Evolutionary conservation across 2,113 vertebrate species (phyloP).

Genomic region (Corvus hawaiiensis): DNA sequence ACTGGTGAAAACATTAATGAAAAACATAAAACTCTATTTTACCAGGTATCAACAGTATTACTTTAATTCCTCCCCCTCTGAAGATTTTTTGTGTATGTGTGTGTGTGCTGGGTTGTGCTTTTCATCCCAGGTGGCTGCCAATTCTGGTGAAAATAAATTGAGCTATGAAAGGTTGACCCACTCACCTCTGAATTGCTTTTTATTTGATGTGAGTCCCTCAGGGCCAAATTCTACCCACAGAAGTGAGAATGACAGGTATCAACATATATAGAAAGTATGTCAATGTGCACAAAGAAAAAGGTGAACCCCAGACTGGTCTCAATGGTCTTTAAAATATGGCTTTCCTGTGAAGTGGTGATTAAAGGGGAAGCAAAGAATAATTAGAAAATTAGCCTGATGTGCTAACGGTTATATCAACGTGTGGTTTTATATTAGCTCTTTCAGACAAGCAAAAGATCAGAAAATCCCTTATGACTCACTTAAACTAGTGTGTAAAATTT

Average conservation of each 20-base stretch:
- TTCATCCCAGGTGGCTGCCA: constrained; percentile 29
- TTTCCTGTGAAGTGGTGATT: neutral
- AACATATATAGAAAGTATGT: neutral
- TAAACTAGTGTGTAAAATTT: neutral
- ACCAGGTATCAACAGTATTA: neutral
- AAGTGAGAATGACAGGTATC: constrained; percentile 28
- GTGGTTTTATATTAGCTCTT: neutral
- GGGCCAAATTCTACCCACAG: neutral
- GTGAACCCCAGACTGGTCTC: neutral
- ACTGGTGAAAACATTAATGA: constrained; percentile 7
- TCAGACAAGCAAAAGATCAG: neutral
- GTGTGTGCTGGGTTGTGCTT: neutral
- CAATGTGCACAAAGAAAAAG: neutral
- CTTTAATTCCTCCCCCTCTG: neutral
- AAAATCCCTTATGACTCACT: neutral
- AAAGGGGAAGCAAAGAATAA: neutral
- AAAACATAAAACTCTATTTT: neutral
- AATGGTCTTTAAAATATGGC: neutral
- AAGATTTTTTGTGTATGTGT: neutral
- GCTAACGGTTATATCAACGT: neutral
- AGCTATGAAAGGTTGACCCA: constrained; percentile 32
- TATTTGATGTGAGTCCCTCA: constrained; percentile 25
- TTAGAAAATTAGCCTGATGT: neutral
- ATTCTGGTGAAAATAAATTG: constrained; percentile 33
- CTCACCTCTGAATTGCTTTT: constrained; percentile 37